Base-by-base conservation (phyloP, 2,888 invertebrate genomes). In the Cosmia pyralina region DNA sequence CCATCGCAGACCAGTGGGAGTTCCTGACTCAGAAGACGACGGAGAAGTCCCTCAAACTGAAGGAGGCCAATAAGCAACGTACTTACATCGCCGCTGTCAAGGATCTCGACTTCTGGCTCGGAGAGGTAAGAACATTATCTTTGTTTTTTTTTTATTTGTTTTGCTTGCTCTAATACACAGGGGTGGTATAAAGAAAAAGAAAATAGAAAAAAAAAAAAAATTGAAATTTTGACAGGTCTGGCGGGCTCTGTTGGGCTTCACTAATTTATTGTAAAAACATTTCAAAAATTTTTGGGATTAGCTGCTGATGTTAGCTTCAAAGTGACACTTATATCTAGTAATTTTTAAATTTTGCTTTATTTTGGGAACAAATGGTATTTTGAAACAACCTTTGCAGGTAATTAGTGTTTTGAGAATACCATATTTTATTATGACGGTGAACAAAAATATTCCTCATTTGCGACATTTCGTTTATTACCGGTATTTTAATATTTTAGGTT, bases 81-180 rank as follows among this genome's bases (percentile, higher is more conserved):
- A 99, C 99, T 0, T 99, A 99, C 96, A 99, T 99, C 95, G 99
- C 99, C 75, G 99, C 99, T 53, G 99, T 99, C 81, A 99, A 99
- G 95, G 99, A 99, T 96, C 97, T 99, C 85, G 99, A 99, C 96
- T 99, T 99, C 96, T 99, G 99, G 99, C 97, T 99, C 72, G 99
- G 99, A 88, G 99, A 99, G 97, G 95, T 94, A 86, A 28, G 28
- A 15, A 7, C 55, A 52, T 50, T 50, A 50, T 38, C 28, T 28
- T n/a, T n/a, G n/a, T n/a, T n/a, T n/a, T n/a, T n/a, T n/a, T 28
- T 28, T 28, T 28, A 28, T 28, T 28, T 28, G 2, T 28, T 28
- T 28, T 28, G 28, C 28, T 28, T 28, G 28, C 28, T 28, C 28
- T 28, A 28, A 28, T 28, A 28, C 28, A 2, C 28, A 2, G 28